Percentiles rank a stretch among this genome's conserved stretches.
Evolutionary conservation across 1,140 invertebrate species (phyloP).

Genomic region (Drosophila seguyi): DNA sequence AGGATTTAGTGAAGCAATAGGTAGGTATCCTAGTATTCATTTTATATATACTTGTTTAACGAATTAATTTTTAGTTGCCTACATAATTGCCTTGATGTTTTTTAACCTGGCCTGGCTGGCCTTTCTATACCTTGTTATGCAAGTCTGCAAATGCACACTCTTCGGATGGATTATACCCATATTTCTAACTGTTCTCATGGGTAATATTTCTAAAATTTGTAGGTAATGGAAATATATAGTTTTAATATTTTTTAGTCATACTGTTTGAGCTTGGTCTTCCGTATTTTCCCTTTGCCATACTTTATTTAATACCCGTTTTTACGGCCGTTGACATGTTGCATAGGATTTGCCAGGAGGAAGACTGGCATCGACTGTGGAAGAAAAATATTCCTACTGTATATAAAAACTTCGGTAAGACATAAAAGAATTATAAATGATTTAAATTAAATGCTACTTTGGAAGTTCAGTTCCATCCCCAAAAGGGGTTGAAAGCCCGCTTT

Average conservation of each 20-base stretch:
- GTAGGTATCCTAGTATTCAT: neutral
- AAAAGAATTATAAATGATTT: conserved; percentile 4
- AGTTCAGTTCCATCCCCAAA: neutral
- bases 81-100: conserved; percentile 7
- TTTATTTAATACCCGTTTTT: conserved; percentile 18
- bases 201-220: neutral
- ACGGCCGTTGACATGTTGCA: conserved; percentile 1
- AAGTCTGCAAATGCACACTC: conserved; percentile 3
- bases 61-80: conserved; percentile 9
- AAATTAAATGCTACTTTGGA: conserved; percentile 1
- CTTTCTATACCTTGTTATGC: conserved; percentile 33
- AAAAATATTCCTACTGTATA: neutral
- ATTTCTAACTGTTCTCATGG: conserved; percentile 3
- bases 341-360: conserved; percentile 9
- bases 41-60: neutral
- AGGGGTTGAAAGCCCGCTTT: conserved; percentile 11
- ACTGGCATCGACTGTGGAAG: neutral
- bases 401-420: conserved; percentile 9
- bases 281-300: conserved; percentile 7
- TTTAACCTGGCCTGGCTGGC: conserved; percentile 19
- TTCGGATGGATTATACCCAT: conserved; percentile 31
- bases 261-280: conserved; percentile 1
- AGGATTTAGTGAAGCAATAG: conserved; percentile 3
- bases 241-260: conserved; percentile 3
- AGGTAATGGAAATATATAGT: neutral